Evolutionary conservation across 2,113 vertebrate genomes (phyloP).

Genomic region (Festucalex cinctus): DNA sequence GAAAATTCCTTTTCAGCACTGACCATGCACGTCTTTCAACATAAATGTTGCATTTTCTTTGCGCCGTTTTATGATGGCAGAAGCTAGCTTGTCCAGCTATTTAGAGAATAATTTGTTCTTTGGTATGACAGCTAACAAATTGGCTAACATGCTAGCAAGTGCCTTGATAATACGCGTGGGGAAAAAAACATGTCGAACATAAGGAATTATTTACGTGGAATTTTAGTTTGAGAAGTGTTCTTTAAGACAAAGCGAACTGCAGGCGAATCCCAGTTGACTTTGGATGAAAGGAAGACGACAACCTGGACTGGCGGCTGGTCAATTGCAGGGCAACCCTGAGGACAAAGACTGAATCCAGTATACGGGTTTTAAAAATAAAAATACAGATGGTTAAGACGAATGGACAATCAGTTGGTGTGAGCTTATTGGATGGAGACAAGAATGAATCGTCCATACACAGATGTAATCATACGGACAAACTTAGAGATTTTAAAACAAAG

Average conservation of each 20-base stretch:
- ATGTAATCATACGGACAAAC: background rate
- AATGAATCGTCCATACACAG: too few relatives aligned
- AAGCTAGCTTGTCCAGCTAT: background rate
- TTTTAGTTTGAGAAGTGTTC: background rate
- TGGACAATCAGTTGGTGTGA: too few relatives aligned
- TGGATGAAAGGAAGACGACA: background rate
- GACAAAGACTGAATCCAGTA: too few relatives aligned
- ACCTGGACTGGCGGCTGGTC: background rate
- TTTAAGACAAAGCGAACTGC: background rate
- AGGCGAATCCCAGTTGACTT: background rate
- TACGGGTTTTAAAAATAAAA: too few relatives aligned
- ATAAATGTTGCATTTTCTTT: constrained; percentile 4
- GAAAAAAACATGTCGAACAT: background rate
- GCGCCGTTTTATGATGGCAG: background rate
- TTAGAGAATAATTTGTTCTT: background rate
- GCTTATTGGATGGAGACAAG: too few relatives aligned
- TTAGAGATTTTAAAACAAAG: too few relatives aligned
- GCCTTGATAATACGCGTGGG: background rate
- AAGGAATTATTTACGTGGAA: background rate
- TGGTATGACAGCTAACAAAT: background rate
- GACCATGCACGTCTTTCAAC: constrained; percentile 8
- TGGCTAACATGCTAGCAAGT: background rate
- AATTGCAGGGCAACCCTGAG: background rate
- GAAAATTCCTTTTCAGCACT: constrained; percentile 4
- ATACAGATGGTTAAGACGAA: too few relatives aligned